phyloP scores from a whole-genome alignment of 64 coral and sea anemone species.

The Montipora efflorescens region DNA sequence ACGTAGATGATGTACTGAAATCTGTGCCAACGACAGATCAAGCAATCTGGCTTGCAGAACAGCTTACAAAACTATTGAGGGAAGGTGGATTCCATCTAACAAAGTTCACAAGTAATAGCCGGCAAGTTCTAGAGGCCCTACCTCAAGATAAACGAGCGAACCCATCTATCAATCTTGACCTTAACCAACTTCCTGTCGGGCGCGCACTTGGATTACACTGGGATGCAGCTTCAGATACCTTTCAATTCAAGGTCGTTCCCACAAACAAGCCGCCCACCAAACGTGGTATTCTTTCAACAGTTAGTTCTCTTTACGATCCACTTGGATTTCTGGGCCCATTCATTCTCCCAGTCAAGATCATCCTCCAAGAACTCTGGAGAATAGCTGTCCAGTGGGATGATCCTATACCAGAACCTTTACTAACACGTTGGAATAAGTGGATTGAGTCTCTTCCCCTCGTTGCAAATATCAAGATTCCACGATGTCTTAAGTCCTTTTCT shows the following conservation, averaged over 20 bases:
- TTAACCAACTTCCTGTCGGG: constrained; percentile 42
- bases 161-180: too few species aligned
- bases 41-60: background rate
- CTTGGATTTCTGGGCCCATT: constrained; percentile 48
- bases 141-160: background rate
- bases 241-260: constrained; percentile 2
- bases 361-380: constrained; percentile 57
- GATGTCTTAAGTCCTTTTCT: background rate
- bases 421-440: constrained; percentile 8
- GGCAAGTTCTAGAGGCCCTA: background rate
- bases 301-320: constrained; percentile 53
- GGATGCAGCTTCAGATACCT: background rate
- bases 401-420: constrained; percentile 5
- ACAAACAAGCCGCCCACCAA: background rate
- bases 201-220: background rate
- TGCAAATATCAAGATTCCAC: constrained; percentile 10
- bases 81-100: constrained; percentile 48
- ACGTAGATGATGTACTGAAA: background rate
- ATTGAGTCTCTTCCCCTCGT: background rate
- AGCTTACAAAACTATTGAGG: too few species aligned
- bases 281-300: constrained; percentile 21
- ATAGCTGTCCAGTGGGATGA: constrained; percentile 45
- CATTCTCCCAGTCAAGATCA: constrained; percentile 21
- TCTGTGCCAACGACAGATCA: background rate
- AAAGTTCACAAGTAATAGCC: constrained; percentile 65